Base-by-base conservation (phyloP, 2,113 vertebrate species). In the Callopanchax toddi region DNA sequence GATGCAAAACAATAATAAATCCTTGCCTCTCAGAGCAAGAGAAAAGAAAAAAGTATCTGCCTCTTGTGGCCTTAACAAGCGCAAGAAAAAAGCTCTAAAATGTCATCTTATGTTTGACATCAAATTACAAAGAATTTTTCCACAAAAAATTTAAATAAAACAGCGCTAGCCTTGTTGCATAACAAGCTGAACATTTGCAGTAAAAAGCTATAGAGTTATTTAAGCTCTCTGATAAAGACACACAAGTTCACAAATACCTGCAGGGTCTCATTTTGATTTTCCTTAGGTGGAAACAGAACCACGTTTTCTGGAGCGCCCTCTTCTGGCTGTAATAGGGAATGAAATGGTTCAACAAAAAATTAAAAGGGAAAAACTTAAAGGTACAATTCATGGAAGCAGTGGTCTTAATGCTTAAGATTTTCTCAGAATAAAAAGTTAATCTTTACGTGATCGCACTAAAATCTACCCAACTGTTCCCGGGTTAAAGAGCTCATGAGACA, bases 261-360 rank as follows among this genome's bases (percentile, higher is more conserved):
- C 10, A 6, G 1, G 17, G 66, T 60, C 46, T 82, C 87, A 80
- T 64, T 77, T 55, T 69, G 58, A 62, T 53, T 78, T 81, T 84
- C 86, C 71, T 89, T 63, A 16, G 89, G 84, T 65, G 88, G 92
- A 79, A 91, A 87, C 18, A 91, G 82, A 78, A 89, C 78, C 78
- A 91, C 79, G 44, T 84, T 89, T 58, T 90, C 87, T 52, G 82
- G 39, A 62, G 83, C 49, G 75, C 83, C 89, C 83, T 91, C 92
- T 90, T 92, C 90, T 91, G 91, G 88, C 88, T 89, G 85, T 39
- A 86, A 90, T 25, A 42, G 43, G 78, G 52, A 85, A 82, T 46
- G 32, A 62, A 49, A 67, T 32, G 29, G 34, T 58, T 80, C 32
- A 79, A 23, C 18, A 22, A 69, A 5, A 73, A 16, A 15, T n/a